Evolutionary conservation across 1,140 invertebrate genomes (phyloP), one percentile per base, ranked within the genome.

Genomic region (Choristoneura fumiferana): DNA sequence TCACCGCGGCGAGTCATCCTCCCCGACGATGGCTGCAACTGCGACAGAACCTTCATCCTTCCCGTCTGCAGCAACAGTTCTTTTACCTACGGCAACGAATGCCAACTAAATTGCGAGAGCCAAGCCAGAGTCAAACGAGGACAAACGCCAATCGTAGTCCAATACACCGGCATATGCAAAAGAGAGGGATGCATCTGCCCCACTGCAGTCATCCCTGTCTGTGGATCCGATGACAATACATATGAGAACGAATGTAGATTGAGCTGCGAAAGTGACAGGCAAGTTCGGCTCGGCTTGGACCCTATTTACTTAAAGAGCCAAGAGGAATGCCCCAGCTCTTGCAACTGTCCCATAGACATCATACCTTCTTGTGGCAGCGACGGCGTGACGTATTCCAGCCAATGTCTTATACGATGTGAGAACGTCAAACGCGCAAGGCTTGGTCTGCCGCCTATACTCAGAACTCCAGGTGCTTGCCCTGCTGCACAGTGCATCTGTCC

Each of bases 171-270:
- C 10, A 15, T 43, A 15, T 72, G 69, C 13, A 12, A 63, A 35
- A 14, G 63, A 12, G 22, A 66, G 6, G 63, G n/a, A 8, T 67
- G 73, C 15, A 35, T 58, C 4, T 76, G 69, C 18, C 40, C 60
- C 3, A 17, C 35, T n/a, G 40, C 40, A 1, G 18, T 57, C 13
- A 56, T 58, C 8, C 93, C 93, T 38, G 92, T 94, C 60, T 97
- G 95, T 84, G 95, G 94, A 57, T 95, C 93, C 39, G 94, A 97
- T 75, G 93, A 94, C 54, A 94, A 94, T 71, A 94, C 95, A 52
- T 96, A 96, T 86, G 91, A 90, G 90, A 79, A 81, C 95, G 92
- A 65, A 61, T 76, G 63, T 17, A 37, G 58, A 10, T 57, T 79
- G n/a, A 12, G 58, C 12, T 78, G 62, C 57, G 55, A 66, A 49